Evolutionary conservation across 64 coral and sea anemone species (phyloP).

Genomic region (Stichodactyla helianthus): DNA sequence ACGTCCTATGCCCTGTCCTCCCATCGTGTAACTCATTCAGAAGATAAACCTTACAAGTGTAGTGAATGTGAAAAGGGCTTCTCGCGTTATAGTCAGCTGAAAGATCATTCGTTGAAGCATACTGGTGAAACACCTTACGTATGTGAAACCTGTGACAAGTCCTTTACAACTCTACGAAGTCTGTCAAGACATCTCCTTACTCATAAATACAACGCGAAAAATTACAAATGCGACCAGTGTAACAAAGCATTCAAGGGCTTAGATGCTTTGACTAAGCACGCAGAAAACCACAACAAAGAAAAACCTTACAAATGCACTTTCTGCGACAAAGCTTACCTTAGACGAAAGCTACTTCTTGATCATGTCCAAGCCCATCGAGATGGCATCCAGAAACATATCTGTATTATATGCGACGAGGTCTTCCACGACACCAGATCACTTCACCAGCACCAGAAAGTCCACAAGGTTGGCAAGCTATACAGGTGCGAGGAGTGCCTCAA

Average conservation of each 20-base stretch:
- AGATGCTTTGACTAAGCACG: background rate
- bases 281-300: background rate
- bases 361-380: constrained; percentile 11
- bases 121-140: constrained; percentile 19
- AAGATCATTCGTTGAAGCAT: constrained; percentile 12
- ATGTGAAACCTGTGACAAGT: constrained; percentile 5
- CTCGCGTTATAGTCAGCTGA: background rate
- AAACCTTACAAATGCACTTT: constrained; percentile 31
- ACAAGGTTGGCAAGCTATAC: constrained; percentile 40
- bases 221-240: constrained; percentile 23
- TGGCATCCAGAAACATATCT: background rate
- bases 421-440: background rate
- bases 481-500: constrained; percentile 50
- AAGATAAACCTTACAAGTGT: constrained; percentile 31
- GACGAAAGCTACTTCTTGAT: constrained; percentile 18
- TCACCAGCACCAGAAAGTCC: constrained; percentile 18
- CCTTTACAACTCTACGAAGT: constrained; percentile 17
- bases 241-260: background rate
- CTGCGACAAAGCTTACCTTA: constrained; percentile 30
- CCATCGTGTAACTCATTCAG: background rate
- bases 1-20: background rate
- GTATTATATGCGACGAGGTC: constrained; percentile 20
- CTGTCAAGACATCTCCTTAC: background rate
- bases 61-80: constrained; percentile 16
- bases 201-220: background rate